phyloP scores from a whole-genome alignment of 2,113 vertebrate species.

The Athene noctua region DNA sequence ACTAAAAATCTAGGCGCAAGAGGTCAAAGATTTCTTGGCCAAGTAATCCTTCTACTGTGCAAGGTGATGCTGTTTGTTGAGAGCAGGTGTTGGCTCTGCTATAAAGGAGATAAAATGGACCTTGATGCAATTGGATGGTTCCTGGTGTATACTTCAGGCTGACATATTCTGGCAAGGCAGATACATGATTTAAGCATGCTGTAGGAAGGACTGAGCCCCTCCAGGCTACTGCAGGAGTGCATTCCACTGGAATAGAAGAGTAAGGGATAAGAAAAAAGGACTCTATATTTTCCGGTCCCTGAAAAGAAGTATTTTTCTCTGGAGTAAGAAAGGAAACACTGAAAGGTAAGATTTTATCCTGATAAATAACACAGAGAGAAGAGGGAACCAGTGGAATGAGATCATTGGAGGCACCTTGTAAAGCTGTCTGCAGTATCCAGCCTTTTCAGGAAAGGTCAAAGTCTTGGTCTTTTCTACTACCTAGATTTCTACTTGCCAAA shows the following conservation, averaged over 20 bases:
- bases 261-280: neutral
- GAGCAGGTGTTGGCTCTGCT: neutral
- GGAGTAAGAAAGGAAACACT: neutral
- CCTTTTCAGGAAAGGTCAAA: neutral
- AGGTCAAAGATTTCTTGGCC: neutral
- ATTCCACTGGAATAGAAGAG: neutral
- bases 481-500: neutral
- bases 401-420: neutral
- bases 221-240: neutral
- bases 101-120: neutral
- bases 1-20: neutral
- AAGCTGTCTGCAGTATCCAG: neutral
- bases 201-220: neutral
- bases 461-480: neutral
- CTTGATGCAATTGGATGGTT: neutral
- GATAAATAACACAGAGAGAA: slow-evolving; percentile 4
- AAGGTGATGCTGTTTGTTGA: neutral
- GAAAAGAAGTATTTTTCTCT: neutral
- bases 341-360: neutral
- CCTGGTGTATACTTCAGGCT: neutral
- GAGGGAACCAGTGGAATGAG: neutral
- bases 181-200: neutral
- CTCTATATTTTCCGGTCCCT: neutral
- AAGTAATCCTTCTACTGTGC: neutral
- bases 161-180: neutral